Evolutionary conservation across 2,113 vertebrate species (phyloP).

Genomic region (Carassius auratus): DNA sequence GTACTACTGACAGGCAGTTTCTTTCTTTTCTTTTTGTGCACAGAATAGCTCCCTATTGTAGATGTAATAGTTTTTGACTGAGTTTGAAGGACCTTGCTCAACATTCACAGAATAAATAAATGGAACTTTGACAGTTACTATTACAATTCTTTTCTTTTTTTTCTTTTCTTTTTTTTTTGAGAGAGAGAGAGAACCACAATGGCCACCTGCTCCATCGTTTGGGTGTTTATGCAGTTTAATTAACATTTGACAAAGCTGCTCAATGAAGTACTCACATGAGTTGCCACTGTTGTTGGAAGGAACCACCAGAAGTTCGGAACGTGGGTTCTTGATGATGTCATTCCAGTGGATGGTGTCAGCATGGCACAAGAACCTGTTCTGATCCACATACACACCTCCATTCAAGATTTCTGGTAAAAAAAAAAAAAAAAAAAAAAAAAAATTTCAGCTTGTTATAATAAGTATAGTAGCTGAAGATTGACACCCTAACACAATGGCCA

Average conservation of each 20-base stretch:
- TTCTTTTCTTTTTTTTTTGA: not conserved
- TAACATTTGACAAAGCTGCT: not conserved
- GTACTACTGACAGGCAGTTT: not conserved
- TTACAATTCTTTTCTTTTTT: not conserved
- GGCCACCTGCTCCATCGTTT: not conserved
- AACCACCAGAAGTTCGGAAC: conserved; percentile 91
- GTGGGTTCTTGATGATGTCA: conserved; percentile 91
- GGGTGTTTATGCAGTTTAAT: not conserved
- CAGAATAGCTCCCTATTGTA: not conserved
- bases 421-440: not conserved
- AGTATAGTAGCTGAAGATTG: not conserved
- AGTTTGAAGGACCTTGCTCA: not conserved
- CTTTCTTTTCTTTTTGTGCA: not conserved
- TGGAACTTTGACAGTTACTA: not conserved
- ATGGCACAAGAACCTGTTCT: conserved; percentile 96
- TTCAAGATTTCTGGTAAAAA: conserved; percentile 87
- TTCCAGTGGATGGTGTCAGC: conserved; percentile 96
- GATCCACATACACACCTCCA: conserved; percentile 93
- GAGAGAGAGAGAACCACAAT: not conserved
- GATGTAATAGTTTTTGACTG: not conserved
- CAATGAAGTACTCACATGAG: conserved; percentile 83
- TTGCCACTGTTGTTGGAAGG: conserved; percentile 91
- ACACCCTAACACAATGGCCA: not conserved
- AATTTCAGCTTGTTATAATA: not conserved
- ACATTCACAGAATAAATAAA: not conserved